phyloP scores from a whole-genome alignment of 2,113 vertebrate genomes.

The Capreolus pygargus region DNA sequence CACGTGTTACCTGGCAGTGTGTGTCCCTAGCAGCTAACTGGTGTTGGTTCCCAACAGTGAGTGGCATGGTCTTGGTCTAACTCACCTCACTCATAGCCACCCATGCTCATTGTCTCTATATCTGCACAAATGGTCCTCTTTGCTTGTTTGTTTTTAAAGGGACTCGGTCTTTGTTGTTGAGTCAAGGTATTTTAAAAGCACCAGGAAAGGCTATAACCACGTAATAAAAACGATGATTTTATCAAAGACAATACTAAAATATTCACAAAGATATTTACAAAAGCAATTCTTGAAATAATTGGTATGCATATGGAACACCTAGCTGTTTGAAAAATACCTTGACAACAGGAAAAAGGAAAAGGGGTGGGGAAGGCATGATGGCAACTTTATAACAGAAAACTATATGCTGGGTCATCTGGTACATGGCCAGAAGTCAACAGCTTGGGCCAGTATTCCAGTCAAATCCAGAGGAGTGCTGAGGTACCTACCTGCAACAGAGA shows the following conservation, averaged over 20 bases:
- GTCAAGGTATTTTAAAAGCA: constrained; percentile 86
- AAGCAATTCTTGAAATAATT: constrained; percentile 94
- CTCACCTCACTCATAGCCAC: neutral
- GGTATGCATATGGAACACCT: constrained; percentile 97
- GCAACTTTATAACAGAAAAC: constrained; percentile 83
- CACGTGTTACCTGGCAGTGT: neutral
- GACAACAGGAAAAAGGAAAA: constrained; percentile 82
- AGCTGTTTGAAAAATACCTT: constrained; percentile 83
- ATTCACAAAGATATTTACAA: constrained; percentile 99
- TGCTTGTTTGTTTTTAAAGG: constrained; percentile 77
- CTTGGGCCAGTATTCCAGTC: constrained; percentile 76
- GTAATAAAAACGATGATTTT: constrained; percentile 89
- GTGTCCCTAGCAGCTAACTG: constrained; percentile 22
- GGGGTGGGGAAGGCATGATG: constrained; percentile 68
- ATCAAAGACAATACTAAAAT: constrained; percentile 98
- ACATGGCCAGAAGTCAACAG: constrained; percentile 81
- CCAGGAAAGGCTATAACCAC: constrained; percentile 88
- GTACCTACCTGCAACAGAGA: constrained; percentile 60
- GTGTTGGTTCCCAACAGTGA: constrained; percentile 45
- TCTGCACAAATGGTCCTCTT: constrained; percentile 83
- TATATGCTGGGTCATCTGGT: constrained; percentile 82
- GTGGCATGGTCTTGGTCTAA: constrained; percentile 42
- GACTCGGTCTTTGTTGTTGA: constrained; percentile 76
- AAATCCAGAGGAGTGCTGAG: constrained; percentile 81
- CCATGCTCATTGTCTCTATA: constrained; percentile 54